A percentile compares a stretch with the other conserved stretches of the same genome.
Conservation (phyloP, 2,888 invertebrate genomes). For the Pelosia muscerda region DNA sequence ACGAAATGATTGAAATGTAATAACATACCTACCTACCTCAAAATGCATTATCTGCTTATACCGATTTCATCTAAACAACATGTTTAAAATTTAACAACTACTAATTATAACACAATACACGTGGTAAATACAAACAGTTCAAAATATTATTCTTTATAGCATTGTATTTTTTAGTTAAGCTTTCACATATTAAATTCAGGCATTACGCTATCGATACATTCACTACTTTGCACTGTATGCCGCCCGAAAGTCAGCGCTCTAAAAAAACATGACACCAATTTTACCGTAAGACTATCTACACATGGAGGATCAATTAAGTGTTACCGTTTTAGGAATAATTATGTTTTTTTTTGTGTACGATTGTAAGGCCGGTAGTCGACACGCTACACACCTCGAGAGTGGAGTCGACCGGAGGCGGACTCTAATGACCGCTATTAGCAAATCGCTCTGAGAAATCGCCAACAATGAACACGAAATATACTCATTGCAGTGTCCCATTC, state of each 20-base stretch:
- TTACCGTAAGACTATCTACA: constrained; percentile 73
- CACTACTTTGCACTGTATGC: constrained; percentile 50
- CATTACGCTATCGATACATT: constrained; percentile 62
- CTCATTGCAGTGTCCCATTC: constrained; percentile 78
- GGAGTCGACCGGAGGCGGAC: constrained; percentile 69
- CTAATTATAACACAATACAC: constrained; percentile 47
- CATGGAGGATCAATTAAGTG: constrained; percentile 74
- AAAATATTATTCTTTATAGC: constrained; percentile 43
- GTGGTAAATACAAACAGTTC: constrained; percentile 45
- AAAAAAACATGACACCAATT: constrained; percentile 66
- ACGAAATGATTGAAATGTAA: constrained; percentile 51
- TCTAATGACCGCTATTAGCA: constrained; percentile 80
- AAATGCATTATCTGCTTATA: constrained; percentile 33
- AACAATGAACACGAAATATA: constrained; percentile 83
- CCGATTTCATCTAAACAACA: constrained; percentile 39
- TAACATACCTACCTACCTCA: constrained; percentile 40
- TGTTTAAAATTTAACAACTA: constrained; percentile 43
- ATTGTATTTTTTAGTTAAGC: constrained; percentile 51
- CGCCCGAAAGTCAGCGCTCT: constrained; percentile 61
- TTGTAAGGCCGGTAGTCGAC: constrained; percentile 75
- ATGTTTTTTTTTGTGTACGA: constrained; percentile 75
- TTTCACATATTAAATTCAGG: constrained; percentile 56
- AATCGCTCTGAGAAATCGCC: constrained; percentile 82
- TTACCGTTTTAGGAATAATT: constrained; percentile 84
- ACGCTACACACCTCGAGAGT: constrained; percentile 66